phyloP scores from a whole-genome alignment of 2,888 invertebrate genomes.

The Melanargia galathea region DNA sequence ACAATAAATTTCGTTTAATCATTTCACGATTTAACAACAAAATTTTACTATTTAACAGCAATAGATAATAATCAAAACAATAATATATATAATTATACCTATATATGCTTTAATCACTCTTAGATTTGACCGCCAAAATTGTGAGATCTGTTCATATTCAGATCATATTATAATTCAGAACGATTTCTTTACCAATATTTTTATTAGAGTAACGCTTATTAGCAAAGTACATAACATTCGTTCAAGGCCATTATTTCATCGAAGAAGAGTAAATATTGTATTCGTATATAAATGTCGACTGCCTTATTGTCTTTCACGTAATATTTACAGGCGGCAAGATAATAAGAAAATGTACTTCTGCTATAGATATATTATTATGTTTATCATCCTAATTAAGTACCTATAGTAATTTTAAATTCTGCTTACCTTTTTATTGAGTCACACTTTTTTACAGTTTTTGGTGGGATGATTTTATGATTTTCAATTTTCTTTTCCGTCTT shows the following conservation, averaged over 20 bases:
- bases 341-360: neutral
- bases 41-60: no score
- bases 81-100: no score
- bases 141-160: no score
- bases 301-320: constrained; percentile 6
- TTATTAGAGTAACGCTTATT: no score
- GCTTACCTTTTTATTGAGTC: constrained; percentile 31
- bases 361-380: neutral
- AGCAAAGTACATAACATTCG: no score
- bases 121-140: no score
- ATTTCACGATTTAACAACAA: no score
- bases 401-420: neutral
- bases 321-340: constrained; percentile 10
- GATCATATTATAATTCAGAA: no score
- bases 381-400: neutral
- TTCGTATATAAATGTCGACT: constrained; percentile 18
- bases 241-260: constrained; percentile 13
- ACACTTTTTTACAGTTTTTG: constrained; percentile 39
- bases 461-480: constrained; percentile 30
- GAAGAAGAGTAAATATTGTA: constrained; percentile 9
- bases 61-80: no score
- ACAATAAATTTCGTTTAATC: no score
- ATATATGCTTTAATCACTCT: no score
- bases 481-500: constrained; percentile 10
- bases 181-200: no score